Evolutionary conservation across 2,888 invertebrate species (phyloP).

Genomic region (Dendrolimus pini): DNA sequence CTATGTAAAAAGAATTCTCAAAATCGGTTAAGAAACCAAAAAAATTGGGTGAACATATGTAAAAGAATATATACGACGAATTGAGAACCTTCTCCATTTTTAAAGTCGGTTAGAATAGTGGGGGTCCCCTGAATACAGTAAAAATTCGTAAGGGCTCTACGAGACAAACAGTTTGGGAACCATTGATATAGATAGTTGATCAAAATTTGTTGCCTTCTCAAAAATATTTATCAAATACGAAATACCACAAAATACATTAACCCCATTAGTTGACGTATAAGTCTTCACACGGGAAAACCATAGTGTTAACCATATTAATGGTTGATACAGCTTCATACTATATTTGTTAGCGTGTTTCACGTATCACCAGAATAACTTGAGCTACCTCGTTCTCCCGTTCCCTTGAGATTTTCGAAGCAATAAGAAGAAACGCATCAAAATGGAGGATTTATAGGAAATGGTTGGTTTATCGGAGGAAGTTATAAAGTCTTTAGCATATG

Average conservation of each 20-base stretch:
- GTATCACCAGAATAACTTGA: constrained; percentile 16
- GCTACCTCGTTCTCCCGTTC: neutral
- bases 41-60: too few relatives aligned
- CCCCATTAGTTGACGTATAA: constrained; percentile 14
- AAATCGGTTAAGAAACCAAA: too few relatives aligned
- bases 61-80: too few relatives aligned
- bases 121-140: too few relatives aligned
- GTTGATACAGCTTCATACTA: constrained; percentile 37
- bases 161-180: too few relatives aligned
- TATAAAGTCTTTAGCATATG: constrained; percentile 32
- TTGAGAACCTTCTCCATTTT: too few relatives aligned
- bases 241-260: constrained; percentile 18
- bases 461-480: constrained; percentile 20
- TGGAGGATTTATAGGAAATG: neutral
- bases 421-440: neutral
- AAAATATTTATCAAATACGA: constrained; percentile 14
- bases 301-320: constrained; percentile 63
- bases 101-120: too few relatives aligned
- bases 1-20: too few relatives aligned
- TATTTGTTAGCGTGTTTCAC: constrained; percentile 39
- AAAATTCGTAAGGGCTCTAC: too few relatives aligned
- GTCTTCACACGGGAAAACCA: constrained; percentile 61
- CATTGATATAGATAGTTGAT: too few relatives aligned
- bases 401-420: too few relatives aligned
- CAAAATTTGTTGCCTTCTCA: neutral